A percentile compares a stretch with the other conserved stretches of the same genome.
phyloP scores from a whole-genome alignment of 2,797 vertebrate genomes.

The Hyperoplus lanceolatus region DNA sequence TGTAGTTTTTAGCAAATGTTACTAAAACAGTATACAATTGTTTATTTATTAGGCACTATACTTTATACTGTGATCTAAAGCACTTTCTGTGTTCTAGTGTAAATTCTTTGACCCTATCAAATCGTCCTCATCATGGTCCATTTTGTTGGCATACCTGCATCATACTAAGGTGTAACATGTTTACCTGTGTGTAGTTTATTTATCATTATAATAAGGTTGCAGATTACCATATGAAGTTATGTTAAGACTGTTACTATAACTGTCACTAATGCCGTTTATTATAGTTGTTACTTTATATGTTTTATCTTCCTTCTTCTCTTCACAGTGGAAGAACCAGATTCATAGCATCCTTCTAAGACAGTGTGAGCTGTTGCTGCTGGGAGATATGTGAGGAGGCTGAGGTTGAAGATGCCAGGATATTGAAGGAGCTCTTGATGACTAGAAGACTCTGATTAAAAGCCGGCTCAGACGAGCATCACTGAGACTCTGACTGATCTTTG shows the following conservation, averaged over 20 bases:
- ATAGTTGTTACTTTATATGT: neutral
- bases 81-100: neutral
- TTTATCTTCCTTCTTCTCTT: conserved; percentile 47
- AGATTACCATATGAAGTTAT: neutral
- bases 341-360: conserved; percentile 77
- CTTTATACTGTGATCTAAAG: neutral
- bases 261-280: conserved; percentile 10
- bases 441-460: conserved; percentile 57
- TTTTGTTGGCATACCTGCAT: too few species aligned
- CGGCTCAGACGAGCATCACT: conserved; percentile 42
- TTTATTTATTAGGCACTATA: neutral
- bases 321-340: conserved; percentile 78
- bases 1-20: neutral
- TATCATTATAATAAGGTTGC: neutral
- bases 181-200: neutral
- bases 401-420: conserved; percentile 41
- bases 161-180: neutral
- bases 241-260: neutral
- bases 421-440: conserved; percentile 47
- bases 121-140: neutral
- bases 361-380: conserved; percentile 43
- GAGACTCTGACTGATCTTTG: conserved; percentile 58
- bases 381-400: conserved; percentile 51
- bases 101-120: neutral
- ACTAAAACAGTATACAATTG: neutral